A percentile compares a stretch with the other conserved stretches of the same genome.
phyloP scores from a whole-genome alignment of 2,797 vertebrate genomes.

The Enteromius mattozi region DNA sequence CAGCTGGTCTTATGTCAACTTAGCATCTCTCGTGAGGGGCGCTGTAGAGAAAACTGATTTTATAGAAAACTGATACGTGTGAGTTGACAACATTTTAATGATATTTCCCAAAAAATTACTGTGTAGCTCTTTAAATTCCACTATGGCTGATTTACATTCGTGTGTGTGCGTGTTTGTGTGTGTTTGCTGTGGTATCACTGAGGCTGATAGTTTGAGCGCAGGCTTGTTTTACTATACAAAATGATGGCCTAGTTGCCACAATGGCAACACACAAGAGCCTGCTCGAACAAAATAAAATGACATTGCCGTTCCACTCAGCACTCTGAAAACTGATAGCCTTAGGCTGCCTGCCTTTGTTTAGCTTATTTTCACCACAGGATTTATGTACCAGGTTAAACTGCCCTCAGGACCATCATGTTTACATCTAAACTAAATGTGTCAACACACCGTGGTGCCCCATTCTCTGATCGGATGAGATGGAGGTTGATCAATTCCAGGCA shows the following conservation, averaged over 20 bases:
- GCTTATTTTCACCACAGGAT: slow-evolving; percentile 10
- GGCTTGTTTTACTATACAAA: slow-evolving; percentile 1
- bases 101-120: neutral
- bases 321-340: slow-evolving; percentile 25
- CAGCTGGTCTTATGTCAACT: neutral
- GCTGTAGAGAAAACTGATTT: neutral
- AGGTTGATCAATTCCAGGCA: slow-evolving; percentile 38
- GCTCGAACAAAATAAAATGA: slow-evolving; percentile 13
- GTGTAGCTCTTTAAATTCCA: neutral
- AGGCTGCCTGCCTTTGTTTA: slow-evolving; percentile 4
- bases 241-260: neutral
- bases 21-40: neutral
- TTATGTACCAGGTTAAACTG: slow-evolving; percentile 12
- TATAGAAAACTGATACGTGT: neutral
- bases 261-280: neutral
- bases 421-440: slow-evolving; percentile 36
- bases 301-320: slow-evolving; percentile 20
- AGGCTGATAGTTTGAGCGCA: neutral
- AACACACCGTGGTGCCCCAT: neutral
- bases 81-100: neutral
- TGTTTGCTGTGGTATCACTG: neutral
- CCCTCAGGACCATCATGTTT: slow-evolving; percentile 29
- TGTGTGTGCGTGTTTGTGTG: neutral
- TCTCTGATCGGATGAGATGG: slow-evolving; percentile 20
- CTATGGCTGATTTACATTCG: neutral